phyloP scores from a whole-genome alignment of 92 coral and sea anemone species.

The Plumapathes pennacea region DNA sequence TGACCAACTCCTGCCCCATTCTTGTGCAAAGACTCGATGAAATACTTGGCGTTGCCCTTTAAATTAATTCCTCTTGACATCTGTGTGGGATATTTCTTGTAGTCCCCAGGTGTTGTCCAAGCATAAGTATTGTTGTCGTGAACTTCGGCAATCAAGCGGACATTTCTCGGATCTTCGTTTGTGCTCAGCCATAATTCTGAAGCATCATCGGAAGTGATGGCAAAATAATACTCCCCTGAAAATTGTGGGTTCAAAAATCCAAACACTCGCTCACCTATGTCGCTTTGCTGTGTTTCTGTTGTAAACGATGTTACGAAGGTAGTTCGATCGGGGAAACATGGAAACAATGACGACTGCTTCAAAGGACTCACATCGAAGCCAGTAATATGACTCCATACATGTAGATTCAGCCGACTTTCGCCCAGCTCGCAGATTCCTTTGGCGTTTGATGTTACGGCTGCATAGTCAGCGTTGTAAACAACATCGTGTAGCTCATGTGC shows the following conservation, averaged over 20 bases:
- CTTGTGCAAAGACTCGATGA: constrained; percentile 14
- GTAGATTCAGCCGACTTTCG: too few species aligned
- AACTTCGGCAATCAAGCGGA: constrained; percentile 13
- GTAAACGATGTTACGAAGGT: too few species aligned
- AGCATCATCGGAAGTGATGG: constrained; percentile 21
- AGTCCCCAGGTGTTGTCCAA: constrained; percentile 3
- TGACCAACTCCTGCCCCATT: constrained; percentile 1
- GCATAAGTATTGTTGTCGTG: not conserved
- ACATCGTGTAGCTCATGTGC: too few species aligned
- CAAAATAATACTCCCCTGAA: constrained; percentile 9
- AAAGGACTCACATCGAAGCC: too few species aligned
- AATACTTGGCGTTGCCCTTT: constrained; percentile 12
- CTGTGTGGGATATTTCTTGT: constrained; percentile 13
- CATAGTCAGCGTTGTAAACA: too few species aligned
- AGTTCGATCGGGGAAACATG: too few species aligned
- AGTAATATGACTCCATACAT: too few species aligned
- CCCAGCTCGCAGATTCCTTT: too few species aligned
- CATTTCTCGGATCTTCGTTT: constrained; percentile 4
- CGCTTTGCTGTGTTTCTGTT: too few species aligned
- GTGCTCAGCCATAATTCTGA: constrained; percentile 25
- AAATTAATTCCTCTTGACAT: constrained; percentile 4
- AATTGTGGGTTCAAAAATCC: constrained; percentile 5
- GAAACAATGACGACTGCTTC: too few species aligned
- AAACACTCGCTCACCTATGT: constrained; percentile 10
- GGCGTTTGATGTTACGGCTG: too few species aligned